Percentiles rank a stretch among this genome's conserved stretches.
These are phyloP conservation scores for Bibio marci DNA, from an alignment of 2,888 invertebrate genomes.

Conservation along the genomic window DNA sequence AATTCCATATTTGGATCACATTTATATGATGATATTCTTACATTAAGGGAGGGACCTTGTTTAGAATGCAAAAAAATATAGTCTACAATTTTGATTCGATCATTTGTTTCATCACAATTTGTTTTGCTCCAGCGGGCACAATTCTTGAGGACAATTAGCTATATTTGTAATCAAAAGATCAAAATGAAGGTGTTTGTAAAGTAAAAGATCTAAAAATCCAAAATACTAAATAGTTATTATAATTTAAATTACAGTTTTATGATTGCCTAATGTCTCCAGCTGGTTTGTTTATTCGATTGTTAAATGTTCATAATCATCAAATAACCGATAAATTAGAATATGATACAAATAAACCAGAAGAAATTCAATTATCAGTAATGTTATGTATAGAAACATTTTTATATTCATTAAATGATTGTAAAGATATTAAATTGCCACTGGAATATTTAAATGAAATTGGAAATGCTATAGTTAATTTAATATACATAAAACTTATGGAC, in stretches of 20 bases:
- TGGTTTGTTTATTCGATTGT: slow-evolving; percentile 10
- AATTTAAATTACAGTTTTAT: slow-evolving; percentile 13
- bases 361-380: slow-evolving; percentile 12
- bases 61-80: too few species aligned
- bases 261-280: slow-evolving; percentile 11
- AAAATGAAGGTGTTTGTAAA: too few species aligned
- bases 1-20: too few species aligned
- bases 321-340: slow-evolving; percentile 8
- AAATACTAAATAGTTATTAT: neutral
- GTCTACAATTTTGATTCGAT: too few species aligned
- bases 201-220: too few species aligned
- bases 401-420: neutral
- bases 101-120: too few species aligned
- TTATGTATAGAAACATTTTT: slow-evolving; percentile 13
- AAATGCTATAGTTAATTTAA: neutral
- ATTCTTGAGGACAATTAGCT: too few species aligned
- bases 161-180: too few species aligned
- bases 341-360: slow-evolving; percentile 12
- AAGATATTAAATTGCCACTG: neutral
- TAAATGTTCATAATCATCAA: slow-evolving; percentile 5
- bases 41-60: too few species aligned
- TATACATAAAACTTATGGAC: neutral
- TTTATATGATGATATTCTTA: too few species aligned
- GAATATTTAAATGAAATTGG: neutral
- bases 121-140: too few species aligned